phyloP scores from a whole-genome alignment of 1,140 invertebrate genomes.

The Drosophila sturtevanti region DNA sequence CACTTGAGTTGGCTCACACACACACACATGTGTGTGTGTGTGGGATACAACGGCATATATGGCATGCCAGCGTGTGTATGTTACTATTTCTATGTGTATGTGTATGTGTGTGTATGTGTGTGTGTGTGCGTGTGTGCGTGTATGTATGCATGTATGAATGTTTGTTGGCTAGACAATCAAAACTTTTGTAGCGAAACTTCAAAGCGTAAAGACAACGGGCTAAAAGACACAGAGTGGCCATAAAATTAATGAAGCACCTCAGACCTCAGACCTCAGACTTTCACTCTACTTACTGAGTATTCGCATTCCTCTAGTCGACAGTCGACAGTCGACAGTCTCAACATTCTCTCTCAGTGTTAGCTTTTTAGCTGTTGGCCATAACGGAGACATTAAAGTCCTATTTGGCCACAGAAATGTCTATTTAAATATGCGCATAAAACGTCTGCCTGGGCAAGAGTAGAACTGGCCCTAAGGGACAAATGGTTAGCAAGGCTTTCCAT shows the following conservation, averaged over 20 bases:
- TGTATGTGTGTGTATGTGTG: constrained; percentile 8
- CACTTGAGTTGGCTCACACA: constrained; percentile 63
- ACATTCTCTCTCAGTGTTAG: constrained; percentile 3
- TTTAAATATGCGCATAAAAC: constrained; percentile 76
- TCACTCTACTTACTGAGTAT: not conserved
- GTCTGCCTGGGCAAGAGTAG: constrained; percentile 38
- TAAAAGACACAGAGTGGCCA: constrained; percentile 48
- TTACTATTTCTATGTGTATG: constrained; percentile 18
- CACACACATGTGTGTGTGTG: constrained; percentile 23
- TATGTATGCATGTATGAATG: constrained; percentile 41
- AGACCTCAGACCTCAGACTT: constrained; percentile 8
- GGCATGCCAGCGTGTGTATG: not conserved
- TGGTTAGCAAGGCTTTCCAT: constrained; percentile 1
- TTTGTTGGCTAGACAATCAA: constrained; percentile 72
- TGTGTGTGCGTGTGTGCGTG: constrained; percentile 12
- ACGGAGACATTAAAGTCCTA: constrained; percentile 74
- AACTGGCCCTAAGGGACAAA: constrained; percentile 6
- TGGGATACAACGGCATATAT: constrained; percentile 16
- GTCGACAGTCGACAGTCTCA: not conserved
- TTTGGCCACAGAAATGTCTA: constrained; percentile 58
- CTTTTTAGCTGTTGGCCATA: constrained; percentile 52
- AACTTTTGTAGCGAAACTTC: constrained; percentile 71
- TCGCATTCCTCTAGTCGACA: not conserved
- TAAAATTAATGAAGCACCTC: constrained; percentile 80
- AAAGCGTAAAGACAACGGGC: constrained; percentile 56